phyloP scores from a whole-genome alignment of 2,888 invertebrate genomes.

The Hoplodrina ambigua region DNA sequence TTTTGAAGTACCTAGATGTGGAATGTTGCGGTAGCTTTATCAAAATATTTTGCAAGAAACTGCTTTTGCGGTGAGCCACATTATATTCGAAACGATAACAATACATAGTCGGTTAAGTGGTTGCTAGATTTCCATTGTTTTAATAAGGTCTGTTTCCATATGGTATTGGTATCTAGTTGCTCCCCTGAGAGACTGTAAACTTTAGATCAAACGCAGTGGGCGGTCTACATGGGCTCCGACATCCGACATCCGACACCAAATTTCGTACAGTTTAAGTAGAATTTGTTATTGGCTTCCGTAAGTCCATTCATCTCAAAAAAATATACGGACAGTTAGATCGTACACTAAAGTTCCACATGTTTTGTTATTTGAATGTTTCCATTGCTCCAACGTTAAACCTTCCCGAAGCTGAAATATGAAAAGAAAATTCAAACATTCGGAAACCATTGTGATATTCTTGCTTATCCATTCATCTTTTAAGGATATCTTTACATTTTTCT shows the following conservation, averaged over 20 bases:
- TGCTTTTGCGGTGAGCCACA: slow-evolving; percentile 26
- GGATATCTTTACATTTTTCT: slow-evolving; percentile 36
- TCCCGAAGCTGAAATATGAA: slow-evolving; percentile 14
- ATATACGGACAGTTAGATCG: not conserved
- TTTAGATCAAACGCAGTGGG: slow-evolving; percentile 7
- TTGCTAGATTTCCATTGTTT: slow-evolving; percentile 18
- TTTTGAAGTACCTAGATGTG: slow-evolving; percentile 45
- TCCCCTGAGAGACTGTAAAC: slow-evolving; percentile 7
- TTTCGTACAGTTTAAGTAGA: not conserved
- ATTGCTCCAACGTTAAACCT: slow-evolving; percentile 11
- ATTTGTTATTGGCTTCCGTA: not conserved
- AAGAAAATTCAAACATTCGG: slow-evolving; percentile 37
- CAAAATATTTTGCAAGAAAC: slow-evolving; percentile 49
- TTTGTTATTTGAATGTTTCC: slow-evolving; percentile 19
- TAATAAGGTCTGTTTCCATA: slow-evolving; percentile 11
- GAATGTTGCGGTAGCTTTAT: slow-evolving; percentile 29
- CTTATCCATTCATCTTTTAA: slow-evolving; percentile 22
- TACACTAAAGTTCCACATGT: not conserved
- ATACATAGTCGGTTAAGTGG: slow-evolving; percentile 19
- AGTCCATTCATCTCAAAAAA: not conserved
- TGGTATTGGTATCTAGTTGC: not conserved
- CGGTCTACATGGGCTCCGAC: not conserved
- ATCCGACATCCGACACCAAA: not conserved
- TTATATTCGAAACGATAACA: slow-evolving; percentile 37
- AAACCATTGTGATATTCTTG: slow-evolving; percentile 38